Conservation (phyloP, 1,140 invertebrate genomes). For the Aplysia californica region DNA sequence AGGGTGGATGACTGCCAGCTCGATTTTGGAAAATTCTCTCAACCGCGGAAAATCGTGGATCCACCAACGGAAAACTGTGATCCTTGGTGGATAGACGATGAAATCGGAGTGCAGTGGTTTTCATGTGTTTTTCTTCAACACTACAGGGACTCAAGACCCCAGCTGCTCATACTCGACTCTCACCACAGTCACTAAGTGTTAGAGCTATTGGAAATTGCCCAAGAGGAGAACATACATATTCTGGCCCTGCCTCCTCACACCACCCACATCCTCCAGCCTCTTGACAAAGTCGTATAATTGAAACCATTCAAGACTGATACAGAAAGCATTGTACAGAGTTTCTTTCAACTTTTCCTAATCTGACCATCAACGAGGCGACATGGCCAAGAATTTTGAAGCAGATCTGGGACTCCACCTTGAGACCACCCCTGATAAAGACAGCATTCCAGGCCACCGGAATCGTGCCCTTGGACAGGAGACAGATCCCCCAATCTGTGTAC, state of each 20-base stretch:
- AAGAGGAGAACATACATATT: constrained; percentile 29
- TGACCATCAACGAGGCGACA: constrained; percentile 35
- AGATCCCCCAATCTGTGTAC: not conserved
- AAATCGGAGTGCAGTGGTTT: constrained; percentile 32
- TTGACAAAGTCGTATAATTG: constrained; percentile 41
- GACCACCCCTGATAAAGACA: not conserved
- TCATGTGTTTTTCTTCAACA: constrained; percentile 34
- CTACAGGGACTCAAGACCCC: constrained; percentile 34
- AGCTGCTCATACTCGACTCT: constrained; percentile 39
- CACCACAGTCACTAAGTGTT: constrained; percentile 37
- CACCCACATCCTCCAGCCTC: constrained; percentile 41
- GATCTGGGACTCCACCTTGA: constrained; percentile 1
- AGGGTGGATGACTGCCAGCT: constrained; percentile 12
- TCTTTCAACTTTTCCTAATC: constrained; percentile 10
- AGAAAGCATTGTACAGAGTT: constrained; percentile 33
- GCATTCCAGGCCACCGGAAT: not conserved
- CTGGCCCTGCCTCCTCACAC: constrained; percentile 48
- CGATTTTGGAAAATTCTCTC: constrained; percentile 29
- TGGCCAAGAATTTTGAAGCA: constrained; percentile 9
- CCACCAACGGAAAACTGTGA: constrained; percentile 1
- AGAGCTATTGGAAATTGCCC: constrained; percentile 32
- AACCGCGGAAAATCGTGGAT: constrained; percentile 11
- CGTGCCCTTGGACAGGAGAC: not conserved
- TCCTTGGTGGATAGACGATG: constrained; percentile 33
- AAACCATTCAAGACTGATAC: constrained; percentile 38